These are phyloP conservation scores for Otis tarda DNA, from an alignment of 2,113 vertebrate species.

Conservation along the genomic window DNA sequence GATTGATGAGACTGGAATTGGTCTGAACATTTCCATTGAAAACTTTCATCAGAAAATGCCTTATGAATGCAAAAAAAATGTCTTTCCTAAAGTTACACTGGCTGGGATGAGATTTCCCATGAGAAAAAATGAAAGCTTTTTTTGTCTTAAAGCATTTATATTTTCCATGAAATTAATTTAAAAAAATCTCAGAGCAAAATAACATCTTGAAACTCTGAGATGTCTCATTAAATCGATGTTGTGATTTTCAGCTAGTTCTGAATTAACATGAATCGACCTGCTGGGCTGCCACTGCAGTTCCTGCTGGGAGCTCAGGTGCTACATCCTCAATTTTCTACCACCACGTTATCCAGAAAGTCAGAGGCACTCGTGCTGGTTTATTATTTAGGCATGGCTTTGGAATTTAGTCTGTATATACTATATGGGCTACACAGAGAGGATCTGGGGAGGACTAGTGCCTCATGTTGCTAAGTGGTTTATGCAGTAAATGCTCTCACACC, in stretches of 20 bases:
- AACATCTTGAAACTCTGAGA: neutral
- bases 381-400: neutral
- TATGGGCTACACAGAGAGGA: neutral
- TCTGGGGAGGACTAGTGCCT: neutral
- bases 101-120: neutral
- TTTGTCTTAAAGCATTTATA: neutral
- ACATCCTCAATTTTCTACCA: neutral
- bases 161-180: neutral
- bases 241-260: neutral
- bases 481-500: neutral
- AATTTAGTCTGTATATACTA: neutral
- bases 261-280: neutral
- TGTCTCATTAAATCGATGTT: neutral
- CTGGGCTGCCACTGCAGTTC: neutral
- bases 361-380: neutral
- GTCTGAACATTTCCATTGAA: neutral
- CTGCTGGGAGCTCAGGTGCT: neutral
- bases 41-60: neutral
- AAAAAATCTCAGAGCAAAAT: neutral
- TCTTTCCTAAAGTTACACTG: neutral
- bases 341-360: neutral
- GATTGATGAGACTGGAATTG: neutral
- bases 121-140: neutral
- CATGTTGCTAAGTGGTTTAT: neutral
- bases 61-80: neutral